Conservation (phyloP, 2,113 vertebrate species). For the Rattus norvegicus region GRCr8 NC_086030.1:11920001-11920500, state of each 20-base stretch:
- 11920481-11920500: neutral
- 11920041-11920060: constrained; percentile 43
- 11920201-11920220: neutral
- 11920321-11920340: no score
- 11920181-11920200: constrained; percentile 16
- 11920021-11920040: constrained; percentile 56
- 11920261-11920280: constrained; percentile 14
- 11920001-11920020: constrained; percentile 31
- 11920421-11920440: neutral
- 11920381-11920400: no score
- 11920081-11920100: neutral
- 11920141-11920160: neutral
- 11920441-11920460: neutral
- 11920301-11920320: neutral
- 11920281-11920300: neutral
- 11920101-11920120: neutral
- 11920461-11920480: neutral
- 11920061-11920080: neutral
- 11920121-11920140: neutral
- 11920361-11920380: no score
- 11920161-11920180: neutral
- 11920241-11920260: neutral
- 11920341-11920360: no score
- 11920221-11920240: neutral
- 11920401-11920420: neutral